Evolutionary conservation across 1,140 invertebrate genomes (phyloP), one percentile per base, ranked within the genome.

Genomic region (Linepithema humile): DNA sequence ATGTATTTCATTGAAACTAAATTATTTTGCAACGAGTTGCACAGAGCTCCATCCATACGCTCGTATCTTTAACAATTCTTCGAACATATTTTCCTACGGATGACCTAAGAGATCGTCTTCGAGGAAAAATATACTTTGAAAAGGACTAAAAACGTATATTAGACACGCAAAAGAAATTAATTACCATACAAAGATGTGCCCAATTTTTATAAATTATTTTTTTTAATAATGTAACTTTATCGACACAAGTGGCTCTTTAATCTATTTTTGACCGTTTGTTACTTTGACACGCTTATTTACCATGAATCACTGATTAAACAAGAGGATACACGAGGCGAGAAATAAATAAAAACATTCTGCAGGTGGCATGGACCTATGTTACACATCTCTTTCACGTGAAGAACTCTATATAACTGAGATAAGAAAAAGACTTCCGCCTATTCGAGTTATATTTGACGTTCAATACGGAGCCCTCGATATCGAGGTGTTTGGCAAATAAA

Each of bases 401-500:
- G 50, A 40, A 20, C 15, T 38, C 23, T 77, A 57, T 48, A 53
- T 10, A 75, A 70, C 55, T 55, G 53, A 85, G 60, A 85, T 62
- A 74, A 85, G 50, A 45, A 87, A 65, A 60, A 69, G 40, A 29
- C 59, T 80, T 55, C 57, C 53, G 48, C 45, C 64, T 17, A 69
- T 82, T 67, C 53, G 59, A 62, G 53, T 87, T 87, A 85, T 87
- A 87, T 85, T 74, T 57, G 85, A 73, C 80, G 32, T 65, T 62
- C 84, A 84, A 83, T 64, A 72, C 43, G 72, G 77, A 85, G 85
- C 77, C 32, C 29, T 77, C 77, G 70, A 70, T 48, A 65, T 32
- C 17, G 26, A 82, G 72, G 72, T 85, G 85, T 87, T 87, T 86
- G 78, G 78, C 86, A 86, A 87, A 85, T 87, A 87, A 85, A 87